Conservation (phyloP, 2,888 invertebrate species). For the Tridacna gigas region DNA sequence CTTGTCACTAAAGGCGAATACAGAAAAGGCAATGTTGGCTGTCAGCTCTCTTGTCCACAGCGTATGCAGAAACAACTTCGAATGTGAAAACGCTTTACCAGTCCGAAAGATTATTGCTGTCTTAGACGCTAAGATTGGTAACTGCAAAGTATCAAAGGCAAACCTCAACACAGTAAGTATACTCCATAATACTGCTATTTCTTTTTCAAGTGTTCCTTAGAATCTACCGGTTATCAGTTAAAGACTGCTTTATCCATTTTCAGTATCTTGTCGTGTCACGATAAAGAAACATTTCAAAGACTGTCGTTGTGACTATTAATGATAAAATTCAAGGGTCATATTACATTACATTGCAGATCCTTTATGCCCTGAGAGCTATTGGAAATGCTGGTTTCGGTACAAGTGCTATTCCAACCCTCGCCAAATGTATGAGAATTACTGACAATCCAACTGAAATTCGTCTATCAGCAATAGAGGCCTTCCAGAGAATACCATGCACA, state of each 20-base stretch:
- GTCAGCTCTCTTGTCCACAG: conserved; percentile 90
- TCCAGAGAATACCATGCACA: conserved; percentile 90
- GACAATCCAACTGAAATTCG: conserved; percentile 90
- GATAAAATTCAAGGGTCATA: background rate
- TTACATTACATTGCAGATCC: conserved; percentile 83
- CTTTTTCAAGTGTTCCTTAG: background rate
- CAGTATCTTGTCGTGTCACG: too few relatives aligned
- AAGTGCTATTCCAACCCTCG: conserved; percentile 72
- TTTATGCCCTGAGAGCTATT: conserved; percentile 93
- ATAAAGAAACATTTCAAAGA: too few relatives aligned
- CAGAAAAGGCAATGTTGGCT: conserved; percentile 88
- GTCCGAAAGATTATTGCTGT: conserved; percentile 81
- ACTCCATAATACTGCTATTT: background rate
- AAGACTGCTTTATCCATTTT: background rate
- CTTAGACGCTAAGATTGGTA: conserved; percentile 67
- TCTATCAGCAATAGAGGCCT: conserved; percentile 92
- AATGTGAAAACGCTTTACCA: conserved; percentile 81
- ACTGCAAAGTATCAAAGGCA: conserved; percentile 69
- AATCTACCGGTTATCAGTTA: background rate
- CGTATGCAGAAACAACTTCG: conserved; percentile 87
- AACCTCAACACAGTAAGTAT: conserved; percentile 60
- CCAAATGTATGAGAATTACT: conserved; percentile 84
- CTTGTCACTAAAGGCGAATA: conserved; percentile 82
- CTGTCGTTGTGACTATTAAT: background rate
- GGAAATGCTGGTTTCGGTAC: conserved; percentile 93